Evolutionary conservation across 1,140 invertebrate genomes (phyloP), one percentile per base, ranked within the genome.

Genomic region (Ctenoplectra terminalis): DNA sequence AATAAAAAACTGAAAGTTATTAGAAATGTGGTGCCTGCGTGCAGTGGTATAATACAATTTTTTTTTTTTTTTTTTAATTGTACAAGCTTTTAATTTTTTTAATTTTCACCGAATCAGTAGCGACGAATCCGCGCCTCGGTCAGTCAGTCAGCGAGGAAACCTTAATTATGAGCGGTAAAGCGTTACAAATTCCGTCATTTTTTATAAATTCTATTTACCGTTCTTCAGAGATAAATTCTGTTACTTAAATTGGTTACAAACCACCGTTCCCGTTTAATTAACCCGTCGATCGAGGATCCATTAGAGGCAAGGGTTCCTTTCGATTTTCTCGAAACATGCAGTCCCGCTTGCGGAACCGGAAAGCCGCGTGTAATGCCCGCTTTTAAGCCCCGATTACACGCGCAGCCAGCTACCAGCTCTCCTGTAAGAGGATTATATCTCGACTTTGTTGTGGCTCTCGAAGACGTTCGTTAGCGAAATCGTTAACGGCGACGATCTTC

Each of bases 381-480:
- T 81, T 80, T 63, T 76, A 64, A 75, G 71, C 67, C 67, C 81
- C 70, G 81, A 83, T 85, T 83, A 83, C 77, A 61, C 76, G 73
- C 48, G 76, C n/a, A 77, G 50, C 58, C 40, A 56, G 31, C 70
- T 9, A 40, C 54, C 56, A 29, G 40, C 71, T 9, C 40, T 70
- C 79, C 11, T 48, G 82, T 92, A 91, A 92, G 90, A 89, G 90
- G 90, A 91, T 91, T 92, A 91, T 76, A 83, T 86, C 64, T 84
- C 75, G 82, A 92, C 92, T 92, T 92, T 92, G 92, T 92, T 92
- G 92, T 92, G 92, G 92, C 85, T 81, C 87, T 87, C 84, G 82
- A 92, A 92, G 91, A 92, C 90, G 91, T 92, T 92, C 91, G 87
- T 92, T 92, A 92, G 85, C 81, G 87, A 88, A 92, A 90, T 92